These are phyloP conservation scores for Caprella mutica DNA, from an alignment of 2,888 invertebrate species.

Conservation along the genomic window DNA sequence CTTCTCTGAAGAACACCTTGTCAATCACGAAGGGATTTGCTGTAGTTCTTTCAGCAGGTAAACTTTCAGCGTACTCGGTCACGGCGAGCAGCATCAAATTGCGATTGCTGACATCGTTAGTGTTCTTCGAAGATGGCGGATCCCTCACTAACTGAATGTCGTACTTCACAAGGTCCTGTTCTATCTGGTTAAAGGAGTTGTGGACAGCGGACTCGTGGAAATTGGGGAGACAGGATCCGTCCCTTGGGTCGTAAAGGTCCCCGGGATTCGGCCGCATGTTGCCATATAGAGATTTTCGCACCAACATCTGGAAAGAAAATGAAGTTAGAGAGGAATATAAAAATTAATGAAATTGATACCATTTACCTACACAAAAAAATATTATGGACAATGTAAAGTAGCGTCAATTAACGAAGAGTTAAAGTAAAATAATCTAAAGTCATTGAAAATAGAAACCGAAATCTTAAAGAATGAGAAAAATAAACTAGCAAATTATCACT, in stretches of 20 bases:
- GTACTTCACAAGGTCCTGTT: background rate
- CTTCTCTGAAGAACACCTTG: constrained; percentile 8
- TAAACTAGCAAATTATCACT: no score
- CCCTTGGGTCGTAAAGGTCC: constrained; percentile 7
- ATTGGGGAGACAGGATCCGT: constrained; percentile 8
- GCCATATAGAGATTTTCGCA: constrained; percentile 2
- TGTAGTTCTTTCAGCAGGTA: background rate
- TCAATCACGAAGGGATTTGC: background rate
- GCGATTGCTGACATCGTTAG: background rate
- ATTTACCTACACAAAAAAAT: no score
- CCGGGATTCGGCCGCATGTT: constrained; percentile 7
- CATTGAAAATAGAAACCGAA: no score
- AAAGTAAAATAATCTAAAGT: no score
- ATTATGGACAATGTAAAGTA: no score
- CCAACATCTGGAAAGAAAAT: constrained; percentile 6
- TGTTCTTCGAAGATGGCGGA: background rate
- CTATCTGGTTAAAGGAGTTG: background rate
- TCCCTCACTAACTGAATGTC: constrained; percentile 7
- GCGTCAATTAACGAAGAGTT: no score
- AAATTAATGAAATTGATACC: no score
- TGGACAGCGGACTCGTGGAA: background rate
- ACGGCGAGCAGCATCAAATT: constrained; percentile 2
- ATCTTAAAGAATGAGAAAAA: no score
- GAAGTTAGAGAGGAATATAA: no score
- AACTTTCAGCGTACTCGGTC: background rate